Evolutionary conservation across 1,140 invertebrate genomes (phyloP).

Genomic region (Drosophila simulans): DNA sequence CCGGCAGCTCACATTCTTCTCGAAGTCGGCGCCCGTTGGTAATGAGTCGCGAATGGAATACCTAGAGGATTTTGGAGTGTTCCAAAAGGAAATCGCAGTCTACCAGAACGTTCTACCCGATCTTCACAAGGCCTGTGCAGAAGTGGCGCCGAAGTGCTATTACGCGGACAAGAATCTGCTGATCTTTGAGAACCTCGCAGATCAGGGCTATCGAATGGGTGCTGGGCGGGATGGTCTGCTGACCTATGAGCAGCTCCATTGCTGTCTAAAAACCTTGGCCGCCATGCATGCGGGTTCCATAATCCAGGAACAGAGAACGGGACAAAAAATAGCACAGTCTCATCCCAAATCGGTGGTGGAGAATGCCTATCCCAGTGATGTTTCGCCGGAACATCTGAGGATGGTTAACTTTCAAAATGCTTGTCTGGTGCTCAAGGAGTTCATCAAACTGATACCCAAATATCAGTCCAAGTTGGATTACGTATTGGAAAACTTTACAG

Average conservation of each 20-base stretch:
- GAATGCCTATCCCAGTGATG: conserved; percentile 84
- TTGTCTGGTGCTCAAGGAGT: conserved; percentile 84
- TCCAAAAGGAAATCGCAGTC: conserved; percentile 85
- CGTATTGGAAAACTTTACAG: conserved; percentile 69
- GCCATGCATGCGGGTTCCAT: conserved; percentile 86
- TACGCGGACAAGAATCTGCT: conserved; percentile 84
- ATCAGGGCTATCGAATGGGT: conserved; percentile 81
- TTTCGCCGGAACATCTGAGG: conserved; percentile 70
- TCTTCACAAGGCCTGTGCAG: conserved; percentile 52
- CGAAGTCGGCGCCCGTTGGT: conserved; percentile 85
- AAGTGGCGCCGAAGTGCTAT: conserved; percentile 83
- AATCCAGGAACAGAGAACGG: conserved; percentile 85
- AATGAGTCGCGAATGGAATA: conserved; percentile 81
- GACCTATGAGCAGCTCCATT: conserved; percentile 85
- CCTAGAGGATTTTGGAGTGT: conserved; percentile 85
- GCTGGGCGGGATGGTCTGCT: conserved; percentile 82
- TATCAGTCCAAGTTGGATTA: conserved; percentile 72
- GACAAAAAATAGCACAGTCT: conserved; percentile 80
- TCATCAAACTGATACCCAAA: conserved; percentile 83
- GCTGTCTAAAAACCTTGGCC: conserved; percentile 85
- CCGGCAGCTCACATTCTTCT: conserved; percentile 84
- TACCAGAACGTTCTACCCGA: conserved; percentile 84
- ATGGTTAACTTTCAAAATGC: conserved; percentile 84
- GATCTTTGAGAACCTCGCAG: conserved; percentile 85
- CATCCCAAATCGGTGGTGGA: conserved; percentile 85